Percentiles rank a stretch among this genome's conserved stretches.
Evolutionary conservation across 2,113 vertebrate species (phyloP).

Genomic region (Argyrosomus japonicus): DNA sequence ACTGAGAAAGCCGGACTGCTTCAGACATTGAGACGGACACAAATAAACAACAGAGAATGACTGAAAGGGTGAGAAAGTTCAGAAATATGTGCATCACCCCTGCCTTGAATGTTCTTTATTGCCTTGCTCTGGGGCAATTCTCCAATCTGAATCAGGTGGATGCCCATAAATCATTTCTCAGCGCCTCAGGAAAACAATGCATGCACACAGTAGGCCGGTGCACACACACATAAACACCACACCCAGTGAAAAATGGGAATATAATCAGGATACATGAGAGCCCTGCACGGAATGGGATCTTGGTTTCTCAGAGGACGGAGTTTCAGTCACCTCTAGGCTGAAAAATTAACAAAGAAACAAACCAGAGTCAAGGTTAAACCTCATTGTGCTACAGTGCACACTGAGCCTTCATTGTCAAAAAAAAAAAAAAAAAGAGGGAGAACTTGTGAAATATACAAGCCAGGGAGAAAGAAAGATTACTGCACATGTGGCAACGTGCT

Average conservation of each 20-base stretch:
- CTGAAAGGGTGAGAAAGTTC: constrained; percentile 27
- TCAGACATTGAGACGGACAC: constrained; percentile 30
- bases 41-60: constrained; percentile 44
- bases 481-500: constrained; percentile 32
- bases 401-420: constrained; percentile 43
- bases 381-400: not conserved
- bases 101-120: constrained; percentile 10
- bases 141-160: constrained; percentile 33
- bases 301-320: constrained; percentile 33
- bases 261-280: constrained; percentile 47
- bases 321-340: constrained; percentile 51
- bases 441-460: constrained; percentile 37
- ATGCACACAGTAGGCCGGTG: not conserved
- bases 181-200: constrained; percentile 30
- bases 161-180: constrained; percentile 45
- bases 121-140: constrained; percentile 2
- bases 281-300: constrained; percentile 37
- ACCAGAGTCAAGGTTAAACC: constrained; percentile 37
- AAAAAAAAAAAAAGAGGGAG: constrained; percentile 7
- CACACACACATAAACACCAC: constrained; percentile 21
- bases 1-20: constrained; percentile 42
- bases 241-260: constrained; percentile 46
- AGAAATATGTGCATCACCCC: not conserved
- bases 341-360: constrained; percentile 53
- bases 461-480: constrained; percentile 23